phyloP scores from a whole-genome alignment of 2,888 invertebrate genomes.

The Drosophila greeni region DNA sequence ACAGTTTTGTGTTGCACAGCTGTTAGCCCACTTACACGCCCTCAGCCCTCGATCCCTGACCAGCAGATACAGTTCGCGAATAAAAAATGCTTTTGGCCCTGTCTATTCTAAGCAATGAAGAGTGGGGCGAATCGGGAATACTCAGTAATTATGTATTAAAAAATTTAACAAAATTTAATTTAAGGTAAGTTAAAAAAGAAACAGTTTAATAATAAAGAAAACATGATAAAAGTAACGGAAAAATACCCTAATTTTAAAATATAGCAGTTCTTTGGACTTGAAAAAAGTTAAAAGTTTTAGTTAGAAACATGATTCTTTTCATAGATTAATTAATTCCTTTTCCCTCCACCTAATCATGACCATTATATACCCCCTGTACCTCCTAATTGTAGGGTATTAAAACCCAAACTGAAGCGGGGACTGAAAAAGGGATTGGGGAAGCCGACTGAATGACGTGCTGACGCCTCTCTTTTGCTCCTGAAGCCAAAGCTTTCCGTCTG shows the following conservation, averaged over 20 bases:
- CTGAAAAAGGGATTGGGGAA: slow-evolving; percentile 25
- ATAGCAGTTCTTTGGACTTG: no score
- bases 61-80: slow-evolving; percentile 40
- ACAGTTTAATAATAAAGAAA: no score
- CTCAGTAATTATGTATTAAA: neutral
- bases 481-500: slow-evolving; percentile 43
- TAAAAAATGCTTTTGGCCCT: slow-evolving; percentile 23
- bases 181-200: no score
- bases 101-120: slow-evolving; percentile 27
- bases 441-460: slow-evolving; percentile 63
- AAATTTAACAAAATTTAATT: no score
- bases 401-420: slow-evolving; percentile 16
- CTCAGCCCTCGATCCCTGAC: slow-evolving; percentile 17
- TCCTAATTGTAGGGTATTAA: neutral
- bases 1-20: slow-evolving; percentile 67
- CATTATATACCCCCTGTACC: neutral
- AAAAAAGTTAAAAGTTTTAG: no score
- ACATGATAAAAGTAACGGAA: no score
- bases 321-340: neutral
- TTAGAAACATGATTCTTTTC: no score
- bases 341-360: fast-evolving
- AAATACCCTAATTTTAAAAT: no score
- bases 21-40: slow-evolving; percentile 28
- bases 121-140: neutral
- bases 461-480: slow-evolving; percentile 55